phyloP scores from a whole-genome alignment of 2,888 invertebrate species.

The Amorpha juglandis region DNA sequence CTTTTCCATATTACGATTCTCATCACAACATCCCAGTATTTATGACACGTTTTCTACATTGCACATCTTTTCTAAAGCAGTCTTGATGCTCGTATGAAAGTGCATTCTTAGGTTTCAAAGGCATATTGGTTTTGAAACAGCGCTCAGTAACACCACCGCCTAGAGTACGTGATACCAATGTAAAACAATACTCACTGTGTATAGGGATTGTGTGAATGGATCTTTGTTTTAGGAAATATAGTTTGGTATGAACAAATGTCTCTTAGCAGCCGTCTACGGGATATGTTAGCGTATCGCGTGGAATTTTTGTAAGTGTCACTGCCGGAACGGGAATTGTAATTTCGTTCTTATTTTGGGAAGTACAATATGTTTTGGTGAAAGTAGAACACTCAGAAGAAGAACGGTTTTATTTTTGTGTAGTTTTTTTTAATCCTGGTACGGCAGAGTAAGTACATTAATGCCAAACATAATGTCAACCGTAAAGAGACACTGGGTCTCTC shows the following conservation, averaged over 20 bases:
- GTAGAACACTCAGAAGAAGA: not conserved
- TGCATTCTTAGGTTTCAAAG: conserved; percentile 53
- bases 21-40: not conserved
- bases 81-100: conserved; percentile 28
- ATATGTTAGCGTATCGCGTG: not conserved
- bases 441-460: too few species aligned
- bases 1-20: not conserved
- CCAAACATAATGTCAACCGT: too few species aligned
- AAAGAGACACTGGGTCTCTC: too few species aligned
- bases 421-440: too few species aligned
- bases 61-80: conserved; percentile 26
- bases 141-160: conserved; percentile 63
- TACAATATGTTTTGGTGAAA: not conserved
- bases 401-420: not conserved
- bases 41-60: not conserved
- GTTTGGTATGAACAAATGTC: conserved; percentile 3
- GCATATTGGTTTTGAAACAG: conserved; percentile 66
- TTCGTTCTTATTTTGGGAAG: not conserved
- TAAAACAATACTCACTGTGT: conserved; percentile 59
- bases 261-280: not conserved
- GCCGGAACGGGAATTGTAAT: conserved; percentile 15
- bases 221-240: conserved; percentile 25
- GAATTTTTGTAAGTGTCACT: conserved; percentile 1
- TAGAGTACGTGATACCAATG: conserved; percentile 67
- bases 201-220: conserved; percentile 64